These are phyloP conservation scores for Frieseomelitta varia DNA, from an alignment of 1,140 invertebrate genomes.

Conservation along the genomic window DNA sequence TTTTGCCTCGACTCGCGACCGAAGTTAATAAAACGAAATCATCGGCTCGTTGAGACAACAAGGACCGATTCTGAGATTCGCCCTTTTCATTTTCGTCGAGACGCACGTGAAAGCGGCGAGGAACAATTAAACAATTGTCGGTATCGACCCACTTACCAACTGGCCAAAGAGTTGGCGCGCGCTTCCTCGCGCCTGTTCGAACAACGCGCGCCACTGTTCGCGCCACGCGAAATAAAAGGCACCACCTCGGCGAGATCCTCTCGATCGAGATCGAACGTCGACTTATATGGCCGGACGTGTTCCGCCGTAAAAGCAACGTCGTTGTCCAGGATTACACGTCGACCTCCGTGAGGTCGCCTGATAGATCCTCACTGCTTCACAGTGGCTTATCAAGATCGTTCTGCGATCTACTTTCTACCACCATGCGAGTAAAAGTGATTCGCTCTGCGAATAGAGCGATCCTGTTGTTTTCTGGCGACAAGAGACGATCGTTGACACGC, in stretches of 20 bases:
- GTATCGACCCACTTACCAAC: constrained; percentile 64
- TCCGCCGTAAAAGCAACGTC: constrained; percentile 7
- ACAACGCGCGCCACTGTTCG: constrained; percentile 53
- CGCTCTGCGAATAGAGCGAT: no score
- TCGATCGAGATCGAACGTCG: constrained; percentile 43
- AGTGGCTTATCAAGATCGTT: constrained; percentile 15
- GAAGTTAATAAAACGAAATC: background rate
- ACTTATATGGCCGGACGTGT: constrained; percentile 34
- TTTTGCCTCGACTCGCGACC: background rate
- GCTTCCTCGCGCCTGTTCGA: constrained; percentile 43
- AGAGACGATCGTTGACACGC: background rate
- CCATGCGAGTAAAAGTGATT: background rate
- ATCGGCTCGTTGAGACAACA: background rate
- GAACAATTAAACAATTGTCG: constrained; percentile 76
- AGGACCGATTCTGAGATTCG: background rate
- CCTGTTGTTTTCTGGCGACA: background rate
- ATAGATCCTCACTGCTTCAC: background rate
- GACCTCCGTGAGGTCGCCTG: constrained; percentile 2
- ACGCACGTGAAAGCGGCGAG: constrained; percentile 49
- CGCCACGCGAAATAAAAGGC: background rate
- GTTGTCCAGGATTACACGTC: constrained; percentile 13
- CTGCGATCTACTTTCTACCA: background rate
- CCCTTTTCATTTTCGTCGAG: constrained; percentile 30
- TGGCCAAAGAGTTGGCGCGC: constrained; percentile 45
- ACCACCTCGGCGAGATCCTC: constrained; percentile 17